A percentile compares a stretch with the other conserved stretches of the same genome.
Conservation (phyloP, 2,113 vertebrate genomes). For the Epinephelus moara region DNA sequence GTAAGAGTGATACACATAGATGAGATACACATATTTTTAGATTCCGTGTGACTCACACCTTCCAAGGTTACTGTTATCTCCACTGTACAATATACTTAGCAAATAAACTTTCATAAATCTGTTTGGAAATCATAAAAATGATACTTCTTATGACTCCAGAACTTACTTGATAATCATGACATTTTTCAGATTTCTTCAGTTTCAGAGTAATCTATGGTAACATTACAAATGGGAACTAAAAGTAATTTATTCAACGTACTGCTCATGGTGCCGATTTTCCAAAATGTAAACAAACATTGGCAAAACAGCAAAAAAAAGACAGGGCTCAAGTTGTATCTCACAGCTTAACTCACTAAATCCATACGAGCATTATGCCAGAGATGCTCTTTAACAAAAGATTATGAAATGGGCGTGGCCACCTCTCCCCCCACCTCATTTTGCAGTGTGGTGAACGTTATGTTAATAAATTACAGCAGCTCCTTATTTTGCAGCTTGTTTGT, state of each 20-base stretch:
- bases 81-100: no score
- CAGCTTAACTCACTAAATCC: conserved; percentile 1
- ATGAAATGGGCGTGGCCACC: no score
- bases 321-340: neutral
- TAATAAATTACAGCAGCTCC: no score
- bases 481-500: no score
- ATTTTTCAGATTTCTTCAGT: neutral
- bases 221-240: neutral
- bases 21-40: neutral
- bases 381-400: no score
- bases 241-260: neutral
- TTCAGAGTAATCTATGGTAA: neutral
- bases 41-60: neutral
- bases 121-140: neutral
- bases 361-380: neutral
- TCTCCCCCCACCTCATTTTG: no score
- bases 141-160: neutral
- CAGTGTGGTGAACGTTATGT: no score
- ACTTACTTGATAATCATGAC: neutral
- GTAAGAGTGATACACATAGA: neutral
- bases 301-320: neutral
- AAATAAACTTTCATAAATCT: no score
- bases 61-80: neutral
- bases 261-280: conserved; percentile 1
- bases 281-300: conserved; percentile 8